Evolutionary conservation across 1,140 invertebrate species (phyloP).

Genomic region (Harlomillsia oculata): DNA sequence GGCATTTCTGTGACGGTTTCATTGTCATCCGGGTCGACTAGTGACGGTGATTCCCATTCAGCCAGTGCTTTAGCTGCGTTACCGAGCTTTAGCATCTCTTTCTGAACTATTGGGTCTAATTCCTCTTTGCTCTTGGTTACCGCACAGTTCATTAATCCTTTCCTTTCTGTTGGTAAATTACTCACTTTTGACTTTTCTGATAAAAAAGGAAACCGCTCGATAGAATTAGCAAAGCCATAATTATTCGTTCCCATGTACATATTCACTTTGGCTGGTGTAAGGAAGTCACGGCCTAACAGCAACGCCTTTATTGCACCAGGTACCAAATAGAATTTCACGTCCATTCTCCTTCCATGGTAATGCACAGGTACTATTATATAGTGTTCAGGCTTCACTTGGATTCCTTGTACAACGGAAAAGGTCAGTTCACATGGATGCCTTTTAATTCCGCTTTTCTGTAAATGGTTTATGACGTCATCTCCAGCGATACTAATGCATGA

Average conservation of each 20-base stretch:
- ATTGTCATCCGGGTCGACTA: background rate
- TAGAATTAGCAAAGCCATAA: background rate
- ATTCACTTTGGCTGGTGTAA: conserved; percentile 1
- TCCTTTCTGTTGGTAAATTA: background rate
- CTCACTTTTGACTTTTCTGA: too few species aligned
- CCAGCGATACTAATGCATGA: conserved; percentile 7
- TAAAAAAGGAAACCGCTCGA: background rate
- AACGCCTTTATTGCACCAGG: conserved; percentile 2
- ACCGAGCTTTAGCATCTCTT: background rate
- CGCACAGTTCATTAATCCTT: background rate
- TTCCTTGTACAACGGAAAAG: background rate
- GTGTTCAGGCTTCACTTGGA: background rate
- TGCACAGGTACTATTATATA: background rate
- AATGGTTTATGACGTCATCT: background rate
- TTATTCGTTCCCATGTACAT: conserved; percentile 9
- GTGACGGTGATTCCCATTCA: background rate
- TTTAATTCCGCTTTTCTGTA: conserved; percentile 10
- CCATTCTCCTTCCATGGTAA: background rate
- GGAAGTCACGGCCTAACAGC: conserved; percentile 25
- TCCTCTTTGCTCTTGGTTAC: background rate
- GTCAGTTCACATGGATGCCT: background rate
- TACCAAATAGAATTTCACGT: conserved; percentile 10
- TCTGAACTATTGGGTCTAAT: background rate
- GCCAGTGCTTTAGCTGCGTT: background rate
- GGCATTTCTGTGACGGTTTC: background rate